Base-by-base conservation (phyloP, 2,888 invertebrate species). In the Xestobium rufovillosum region DNA sequence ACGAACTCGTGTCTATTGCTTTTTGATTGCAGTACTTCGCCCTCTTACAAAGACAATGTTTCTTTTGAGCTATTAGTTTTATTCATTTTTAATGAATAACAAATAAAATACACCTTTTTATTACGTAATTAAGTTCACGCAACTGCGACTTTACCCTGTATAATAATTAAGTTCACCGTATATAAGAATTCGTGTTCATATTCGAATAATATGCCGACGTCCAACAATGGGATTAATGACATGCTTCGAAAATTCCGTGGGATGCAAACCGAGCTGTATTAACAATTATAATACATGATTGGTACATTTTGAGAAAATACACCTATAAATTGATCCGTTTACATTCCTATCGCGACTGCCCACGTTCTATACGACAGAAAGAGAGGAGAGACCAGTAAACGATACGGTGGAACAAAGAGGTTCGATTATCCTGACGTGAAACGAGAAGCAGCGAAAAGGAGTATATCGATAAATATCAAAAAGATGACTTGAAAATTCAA, bases 401-500 rank as follows among this genome's bases (percentile, higher is more conserved):
- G n/a, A n/a, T n/a, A n/a, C n/a, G n/a, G n/a, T n/a, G n/a, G 23
- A 19, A 19, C 6, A 19, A 26, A 9, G 8, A 31, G 26, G 36
- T 12, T 29, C 13, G 36, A 34, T 30, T 6, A 28, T 12, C 14
- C 14, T 47, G 46, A 50, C 53, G 52, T 53, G 50, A 45, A 48
- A 50, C 45, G 47, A 46, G 26, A 39, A 42, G 46, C 47, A 40
- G 33, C 36, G 41, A 30, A 26, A 23, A 39, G 38, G 35, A 38
- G 37, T 52, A 53, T 56, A 57, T 55, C 55, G 53, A 61, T 61
- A 60, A 60, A 60, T 60, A 60, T 60, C 59, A 51, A 31, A 42
- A 51, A 60, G 61, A 63, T 63, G 63, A 63, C 63, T 63, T 60
- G 63, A 61, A 63, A 57, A 59, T 62, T 63, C 63, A 61, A 63